These are phyloP conservation scores for Sebastes itinus DNA, from an alignment of 2,797 vertebrate genomes.

Conservation along the genomic window DNA sequence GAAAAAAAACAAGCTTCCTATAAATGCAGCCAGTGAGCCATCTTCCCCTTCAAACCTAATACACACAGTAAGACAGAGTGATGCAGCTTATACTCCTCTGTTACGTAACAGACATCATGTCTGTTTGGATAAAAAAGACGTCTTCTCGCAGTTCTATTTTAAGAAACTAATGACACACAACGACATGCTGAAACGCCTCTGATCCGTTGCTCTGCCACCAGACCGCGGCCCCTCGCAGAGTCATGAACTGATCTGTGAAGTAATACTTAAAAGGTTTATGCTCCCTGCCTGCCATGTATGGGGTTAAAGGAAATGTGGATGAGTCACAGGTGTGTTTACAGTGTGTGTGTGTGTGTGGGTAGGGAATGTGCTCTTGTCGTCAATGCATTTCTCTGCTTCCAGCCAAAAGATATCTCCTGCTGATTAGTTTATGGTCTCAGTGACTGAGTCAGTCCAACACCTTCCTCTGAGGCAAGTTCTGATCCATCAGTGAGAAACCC, in stretches of 20 bases:
- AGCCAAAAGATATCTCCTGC: constrained; percentile 11
- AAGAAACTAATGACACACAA: constrained; percentile 36
- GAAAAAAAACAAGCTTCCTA: constrained; percentile 11
- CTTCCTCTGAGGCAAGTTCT: constrained; percentile 16
- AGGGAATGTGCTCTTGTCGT: constrained; percentile 54
- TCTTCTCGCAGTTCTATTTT: constrained; percentile 73
- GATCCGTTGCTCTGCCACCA: constrained; percentile 45
- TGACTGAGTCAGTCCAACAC: too few species aligned
- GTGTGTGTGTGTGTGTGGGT: constrained; percentile 27
- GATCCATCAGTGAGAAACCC: constrained; percentile 11
- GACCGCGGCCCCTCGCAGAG: constrained; percentile 12
- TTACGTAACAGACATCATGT: constrained; percentile 63
- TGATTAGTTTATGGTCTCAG: constrained; percentile 19
- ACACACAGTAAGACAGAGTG: constrained; percentile 28
- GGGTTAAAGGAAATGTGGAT: constrained; percentile 57
- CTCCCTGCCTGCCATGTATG: constrained; percentile 68
- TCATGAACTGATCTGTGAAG: constrained; percentile 15
- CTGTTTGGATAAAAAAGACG: constrained; percentile 72
- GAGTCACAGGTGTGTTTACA: constrained; percentile 76
- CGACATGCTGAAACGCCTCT: constrained; percentile 48
- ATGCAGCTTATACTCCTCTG: constrained; percentile 51
- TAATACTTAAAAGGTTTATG: constrained; percentile 55
- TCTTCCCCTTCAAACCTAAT: constrained; percentile 53
- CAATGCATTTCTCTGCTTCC: constrained; percentile 22
- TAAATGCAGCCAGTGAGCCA: constrained; percentile 46